Evolutionary conservation across 2,888 invertebrate genomes (phyloP).

Genomic region (Lottia scabra): DNA sequence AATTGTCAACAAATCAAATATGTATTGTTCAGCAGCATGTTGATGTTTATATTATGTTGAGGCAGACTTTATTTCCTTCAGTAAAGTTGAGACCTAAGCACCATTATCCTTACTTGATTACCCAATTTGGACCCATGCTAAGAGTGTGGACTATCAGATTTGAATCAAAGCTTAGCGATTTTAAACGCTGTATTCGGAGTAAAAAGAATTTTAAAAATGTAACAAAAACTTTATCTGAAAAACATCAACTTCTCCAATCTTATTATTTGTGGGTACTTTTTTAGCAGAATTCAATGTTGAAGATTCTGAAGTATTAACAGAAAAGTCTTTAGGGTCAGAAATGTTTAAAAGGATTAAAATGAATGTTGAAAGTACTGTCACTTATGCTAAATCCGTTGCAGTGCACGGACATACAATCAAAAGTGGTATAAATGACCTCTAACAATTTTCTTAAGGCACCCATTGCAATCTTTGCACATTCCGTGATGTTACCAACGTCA

Average conservation of each 20-base stretch:
- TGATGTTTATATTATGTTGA: background rate
- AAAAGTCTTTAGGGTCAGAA: background rate
- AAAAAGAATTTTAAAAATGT: background rate
- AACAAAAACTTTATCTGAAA: background rate
- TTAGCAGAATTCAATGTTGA: background rate
- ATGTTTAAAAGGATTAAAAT: background rate
- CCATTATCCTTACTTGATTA: background rate
- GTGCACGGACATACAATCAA: background rate
- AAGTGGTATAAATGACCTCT: background rate
- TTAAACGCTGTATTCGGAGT: background rate
- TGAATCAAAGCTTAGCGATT: background rate
- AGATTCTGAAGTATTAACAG: background rate
- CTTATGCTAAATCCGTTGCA: background rate
- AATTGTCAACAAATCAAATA: background rate
- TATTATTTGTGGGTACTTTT: background rate
- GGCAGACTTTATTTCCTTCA: background rate
- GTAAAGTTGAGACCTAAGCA: background rate
- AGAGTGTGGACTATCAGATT: background rate
- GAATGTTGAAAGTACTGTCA: background rate
- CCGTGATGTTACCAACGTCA: no score
- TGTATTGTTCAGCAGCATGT: background rate
- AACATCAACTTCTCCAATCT: background rate
- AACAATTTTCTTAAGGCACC: no score
- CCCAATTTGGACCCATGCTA: background rate
- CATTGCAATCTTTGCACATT: no score